Percentiles rank a stretch among this genome's conserved stretches.
Evolutionary conservation across 2,113 vertebrate species (phyloP).

Genomic region (Notechis scutatus): DNA sequence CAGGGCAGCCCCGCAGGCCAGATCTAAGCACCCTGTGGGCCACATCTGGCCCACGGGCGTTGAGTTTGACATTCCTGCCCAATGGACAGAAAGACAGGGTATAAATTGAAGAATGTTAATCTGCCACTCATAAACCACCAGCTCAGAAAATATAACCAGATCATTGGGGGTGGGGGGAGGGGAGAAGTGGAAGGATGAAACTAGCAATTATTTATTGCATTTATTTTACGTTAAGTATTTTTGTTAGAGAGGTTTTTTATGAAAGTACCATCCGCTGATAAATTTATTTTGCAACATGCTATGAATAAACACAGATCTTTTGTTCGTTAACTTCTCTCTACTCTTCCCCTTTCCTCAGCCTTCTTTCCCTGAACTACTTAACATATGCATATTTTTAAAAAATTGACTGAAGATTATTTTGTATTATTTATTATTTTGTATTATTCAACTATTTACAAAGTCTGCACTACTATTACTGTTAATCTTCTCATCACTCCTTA

Average conservation of each 20-base stretch:
- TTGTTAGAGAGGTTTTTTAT: background rate
- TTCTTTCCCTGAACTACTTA: background rate
- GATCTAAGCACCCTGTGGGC: too few relatives aligned
- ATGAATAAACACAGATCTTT: background rate
- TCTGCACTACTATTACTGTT: too few relatives aligned
- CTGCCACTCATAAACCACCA: background rate
- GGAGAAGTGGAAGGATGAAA: background rate
- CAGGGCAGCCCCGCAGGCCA: too few relatives aligned
- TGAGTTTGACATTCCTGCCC: too few relatives aligned
- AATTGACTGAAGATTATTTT: background rate
- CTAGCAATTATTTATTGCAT: background rate
- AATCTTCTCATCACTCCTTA: too few relatives aligned
- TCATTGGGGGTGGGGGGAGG: background rate
- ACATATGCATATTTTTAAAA: background rate
- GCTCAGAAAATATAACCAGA: background rate
- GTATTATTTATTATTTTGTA: background rate
- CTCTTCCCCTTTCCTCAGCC: background rate
- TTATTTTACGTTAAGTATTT: background rate
- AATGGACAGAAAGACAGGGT: background rate
- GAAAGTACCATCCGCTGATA: background rate
- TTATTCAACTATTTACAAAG: too few relatives aligned
- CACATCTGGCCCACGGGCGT: too few relatives aligned
- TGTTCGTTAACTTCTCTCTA: background rate
- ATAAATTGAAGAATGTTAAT: background rate
- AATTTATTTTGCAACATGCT: background rate